A percentile compares a stretch with the other conserved stretches of the same genome.
These are phyloP conservation scores for Papilio machaon DNA, from an alignment of 1,140 invertebrate genomes.

Conservation along the genomic window DNA sequence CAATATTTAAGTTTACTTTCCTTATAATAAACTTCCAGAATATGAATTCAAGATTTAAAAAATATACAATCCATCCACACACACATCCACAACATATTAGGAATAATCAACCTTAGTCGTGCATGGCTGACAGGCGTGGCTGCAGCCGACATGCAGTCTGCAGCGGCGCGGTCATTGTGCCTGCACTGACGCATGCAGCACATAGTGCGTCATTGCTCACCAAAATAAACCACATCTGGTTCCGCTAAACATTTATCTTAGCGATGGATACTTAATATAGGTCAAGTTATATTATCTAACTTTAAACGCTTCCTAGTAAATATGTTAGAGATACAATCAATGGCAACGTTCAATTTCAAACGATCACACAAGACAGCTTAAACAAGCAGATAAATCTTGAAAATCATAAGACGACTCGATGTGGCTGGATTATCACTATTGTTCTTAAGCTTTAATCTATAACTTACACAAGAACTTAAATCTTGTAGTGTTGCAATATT, in stretches of 20 bases:
- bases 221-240: constrained; percentile 26
- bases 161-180: constrained; percentile 26
- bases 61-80: too few relatives aligned
- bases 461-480: background rate
- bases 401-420: background rate
- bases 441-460: background rate
- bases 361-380: too few relatives aligned
- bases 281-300: background rate
- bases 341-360: too few relatives aligned
- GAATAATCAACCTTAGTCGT: background rate
- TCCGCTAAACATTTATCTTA: background rate
- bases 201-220: background rate
- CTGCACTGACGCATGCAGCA: background rate
- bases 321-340: background rate
- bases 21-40: too few relatives aligned
- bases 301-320: background rate
- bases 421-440: background rate
- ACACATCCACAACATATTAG: too few relatives aligned
- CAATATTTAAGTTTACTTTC: too few relatives aligned
- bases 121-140: background rate
- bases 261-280: background rate
- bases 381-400: too few relatives aligned
- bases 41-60: too few relatives aligned
- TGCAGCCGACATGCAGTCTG: constrained; percentile 30
- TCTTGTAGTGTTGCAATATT: background rate